Conservation (phyloP, 2,888 invertebrate species). For the Agrilus mali region DNA sequence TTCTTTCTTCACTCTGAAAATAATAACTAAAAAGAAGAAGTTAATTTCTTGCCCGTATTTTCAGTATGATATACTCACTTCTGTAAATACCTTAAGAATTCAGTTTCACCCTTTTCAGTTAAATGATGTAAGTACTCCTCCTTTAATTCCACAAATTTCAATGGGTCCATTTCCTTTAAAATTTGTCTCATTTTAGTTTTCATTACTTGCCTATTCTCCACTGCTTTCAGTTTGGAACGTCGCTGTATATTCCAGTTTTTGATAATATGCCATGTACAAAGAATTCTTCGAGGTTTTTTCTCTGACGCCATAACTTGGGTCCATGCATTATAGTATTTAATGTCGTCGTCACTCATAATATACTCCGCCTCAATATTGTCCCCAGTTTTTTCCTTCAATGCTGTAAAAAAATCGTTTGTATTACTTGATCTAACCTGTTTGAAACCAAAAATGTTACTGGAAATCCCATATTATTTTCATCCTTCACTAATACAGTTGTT, state of each 20-base stretch:
- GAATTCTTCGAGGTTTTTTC: conserved; percentile 10
- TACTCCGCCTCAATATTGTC: conserved; percentile 9
- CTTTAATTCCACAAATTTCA: conserved; percentile 9
- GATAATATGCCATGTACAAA: conserved; percentile 16
- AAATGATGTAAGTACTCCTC: conserved; percentile 11
- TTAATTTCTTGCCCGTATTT: neutral
- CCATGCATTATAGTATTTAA: conserved; percentile 13
- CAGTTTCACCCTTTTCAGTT: conserved; percentile 10
- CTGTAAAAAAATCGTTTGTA: conserved; percentile 7
- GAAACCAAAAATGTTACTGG: conserved; percentile 4
- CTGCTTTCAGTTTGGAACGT: conserved; percentile 9
- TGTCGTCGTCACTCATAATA: conserved; percentile 14
- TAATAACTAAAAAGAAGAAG: conserved; percentile 13
- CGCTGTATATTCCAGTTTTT: conserved; percentile 16
- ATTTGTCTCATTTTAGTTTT: conserved; percentile 12
- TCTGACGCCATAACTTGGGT: neutral
- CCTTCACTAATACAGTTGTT: conserved; percentile 1
- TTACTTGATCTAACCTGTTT: conserved; percentile 3
- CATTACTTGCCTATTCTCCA: conserved; percentile 7
- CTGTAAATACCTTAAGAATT: conserved; percentile 13
- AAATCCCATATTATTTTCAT: conserved; percentile 5
- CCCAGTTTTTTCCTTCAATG: conserved; percentile 9
- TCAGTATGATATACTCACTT: conserved; percentile 5
- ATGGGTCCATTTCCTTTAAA: conserved; percentile 9
- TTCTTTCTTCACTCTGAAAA: conserved; percentile 12